Base-by-base conservation (phyloP, 2,888 invertebrate genomes). In the Agapostemon virescens region DNA sequence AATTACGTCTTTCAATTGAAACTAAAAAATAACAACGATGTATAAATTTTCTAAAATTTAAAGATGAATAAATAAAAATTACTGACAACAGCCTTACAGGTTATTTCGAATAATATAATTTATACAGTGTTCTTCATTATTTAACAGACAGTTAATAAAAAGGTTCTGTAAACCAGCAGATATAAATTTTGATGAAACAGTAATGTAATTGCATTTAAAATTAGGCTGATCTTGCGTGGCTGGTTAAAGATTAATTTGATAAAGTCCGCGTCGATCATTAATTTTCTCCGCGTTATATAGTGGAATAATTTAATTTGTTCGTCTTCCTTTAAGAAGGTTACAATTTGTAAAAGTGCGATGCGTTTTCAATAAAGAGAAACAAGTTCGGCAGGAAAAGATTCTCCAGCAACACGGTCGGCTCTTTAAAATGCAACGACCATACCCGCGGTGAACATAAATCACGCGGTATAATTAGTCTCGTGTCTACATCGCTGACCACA, bases 401-500 rank as follows among this genome's bases (percentile, higher is more conserved):
- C n/a, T n/a, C n/a, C 11, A 3, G 33, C 33, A 68, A n/a, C 33
- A 49, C 15, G 23, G 40, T 6, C 40, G 30, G 7, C 69, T 55
- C 26, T 69, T 20, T 38, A 20, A 40, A 17, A 55, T 26, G 52
- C 38, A 38, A 40, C 40, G 55, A 11, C 23, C 20, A 5, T 55
- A 30, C 15, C 58, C 17, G n/a, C 30, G 58, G 20, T 1, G 64
- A 26, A 15, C 49, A 49, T 38, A 42, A 38, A 66, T 45, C 42
- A 40, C 55, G 15, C 1, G 15, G 6, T 40, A 26, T 30, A 67
- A 73, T 73, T 73, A 73, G n/a, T 67, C 52, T 30, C 30, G 2
- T 38, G 61, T 55, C 49, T 49, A 20, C 71, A n/a, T 2, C 30
- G 69, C 38, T 40, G 49, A 67, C 38, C 71, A 52, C 69, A 61